phyloP scores from a whole-genome alignment of 2,113 vertebrate genomes.

The Elgaria multicarinata region DNA sequence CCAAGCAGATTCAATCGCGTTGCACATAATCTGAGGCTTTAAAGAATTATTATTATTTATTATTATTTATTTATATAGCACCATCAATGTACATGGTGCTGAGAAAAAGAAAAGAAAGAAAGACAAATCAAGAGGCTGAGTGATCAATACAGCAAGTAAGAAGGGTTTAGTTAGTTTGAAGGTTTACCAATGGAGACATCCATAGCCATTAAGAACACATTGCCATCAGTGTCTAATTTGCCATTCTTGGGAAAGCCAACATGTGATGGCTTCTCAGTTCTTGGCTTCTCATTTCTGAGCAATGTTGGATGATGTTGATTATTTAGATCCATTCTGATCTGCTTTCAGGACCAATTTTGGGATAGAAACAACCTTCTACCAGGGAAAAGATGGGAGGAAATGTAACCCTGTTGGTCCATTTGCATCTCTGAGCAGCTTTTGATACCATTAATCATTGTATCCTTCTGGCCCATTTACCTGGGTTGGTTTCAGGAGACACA shows the following conservation, averaged over 20 bases:
- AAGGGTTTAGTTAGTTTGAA: constrained; percentile 9
- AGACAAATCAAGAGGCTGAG: neutral
- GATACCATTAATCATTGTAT: too few relatives aligned
- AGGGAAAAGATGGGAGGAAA: too few relatives aligned
- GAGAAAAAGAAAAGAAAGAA: too few relatives aligned
- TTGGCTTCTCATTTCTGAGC: neutral
- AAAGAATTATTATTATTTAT: too few relatives aligned
- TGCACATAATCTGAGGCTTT: constrained; percentile 46
- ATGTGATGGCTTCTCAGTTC: neutral
- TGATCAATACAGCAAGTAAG: constrained; percentile 17
- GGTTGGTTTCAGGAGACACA: too few relatives aligned
- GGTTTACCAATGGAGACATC: neutral
- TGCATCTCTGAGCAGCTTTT: neutral
- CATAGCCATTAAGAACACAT: neutral
- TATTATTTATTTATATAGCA: too few relatives aligned
- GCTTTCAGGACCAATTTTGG: neutral
- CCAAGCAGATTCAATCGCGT: constrained; percentile 50
- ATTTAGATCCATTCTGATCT: neutral
- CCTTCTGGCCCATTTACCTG: too few relatives aligned
- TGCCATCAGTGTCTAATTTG: neutral
- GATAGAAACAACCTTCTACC: neutral
- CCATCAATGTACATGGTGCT: too few relatives aligned
- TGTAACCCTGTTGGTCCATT: neutral
- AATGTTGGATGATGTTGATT: neutral
- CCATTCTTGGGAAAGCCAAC: neutral